These are phyloP conservation scores for Ammodytes dubius DNA, from an alignment of 2,113 vertebrate genomes.

Conservation along the genomic window DNA sequence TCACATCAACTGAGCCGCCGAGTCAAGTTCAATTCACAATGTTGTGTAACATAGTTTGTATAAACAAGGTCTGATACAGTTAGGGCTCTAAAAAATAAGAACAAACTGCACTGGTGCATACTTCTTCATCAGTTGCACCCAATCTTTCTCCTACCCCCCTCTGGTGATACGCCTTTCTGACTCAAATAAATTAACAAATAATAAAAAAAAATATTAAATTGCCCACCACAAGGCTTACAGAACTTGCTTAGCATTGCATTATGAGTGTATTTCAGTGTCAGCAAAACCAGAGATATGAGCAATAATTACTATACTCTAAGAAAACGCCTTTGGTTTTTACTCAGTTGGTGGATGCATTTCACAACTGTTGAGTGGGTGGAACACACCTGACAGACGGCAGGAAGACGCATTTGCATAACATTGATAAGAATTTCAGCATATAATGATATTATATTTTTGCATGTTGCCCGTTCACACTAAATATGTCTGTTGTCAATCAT, in stretches of 20 bases:
- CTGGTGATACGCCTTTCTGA: neutral
- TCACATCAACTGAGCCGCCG: too few species aligned
- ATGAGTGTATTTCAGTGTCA: conserved; percentile 17
- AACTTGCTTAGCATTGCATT: conserved; percentile 3
- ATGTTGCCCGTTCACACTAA: neutral
- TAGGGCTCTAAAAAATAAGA: neutral
- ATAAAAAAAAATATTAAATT: neutral
- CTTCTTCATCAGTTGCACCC: conserved; percentile 6
- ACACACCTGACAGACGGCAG: neutral
- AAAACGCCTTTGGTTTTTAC: conserved; percentile 7
- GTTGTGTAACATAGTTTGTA: too few species aligned
- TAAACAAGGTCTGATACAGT: too few species aligned
- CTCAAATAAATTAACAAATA: neutral
- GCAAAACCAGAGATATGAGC: conserved; percentile 19
- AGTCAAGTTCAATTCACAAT: too few species aligned
- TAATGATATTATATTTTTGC: neutral
- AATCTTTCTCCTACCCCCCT: neutral
- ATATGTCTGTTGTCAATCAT: conserved; percentile 25
- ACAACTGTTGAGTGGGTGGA: neutral
- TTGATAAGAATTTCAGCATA: neutral
- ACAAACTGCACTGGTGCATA: neutral
- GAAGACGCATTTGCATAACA: neutral
- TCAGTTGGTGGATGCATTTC: neutral
- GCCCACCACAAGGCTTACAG: neutral
- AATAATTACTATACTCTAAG: conserved; percentile 7